Evolutionary conservation across 2,797 vertebrate species (phyloP).

Genomic region (Leucoraja ocellata): DNA sequence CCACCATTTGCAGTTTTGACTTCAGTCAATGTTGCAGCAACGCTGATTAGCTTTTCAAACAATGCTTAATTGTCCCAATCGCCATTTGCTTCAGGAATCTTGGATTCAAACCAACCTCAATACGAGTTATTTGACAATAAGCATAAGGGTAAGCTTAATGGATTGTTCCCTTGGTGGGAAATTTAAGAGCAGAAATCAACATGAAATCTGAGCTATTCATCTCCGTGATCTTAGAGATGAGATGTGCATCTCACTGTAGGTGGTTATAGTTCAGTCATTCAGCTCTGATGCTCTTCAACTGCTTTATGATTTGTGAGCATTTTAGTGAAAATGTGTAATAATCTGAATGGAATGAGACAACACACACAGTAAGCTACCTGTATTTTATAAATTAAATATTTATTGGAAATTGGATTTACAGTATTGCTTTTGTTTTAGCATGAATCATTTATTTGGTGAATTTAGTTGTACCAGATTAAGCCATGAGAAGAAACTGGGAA

Average conservation of each 20-base stretch:
- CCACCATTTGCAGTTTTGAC: neutral
- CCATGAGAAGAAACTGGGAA: neutral
- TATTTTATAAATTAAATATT: neutral
- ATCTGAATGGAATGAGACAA: neutral
- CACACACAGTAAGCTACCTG: neutral
- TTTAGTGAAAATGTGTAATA: neutral
- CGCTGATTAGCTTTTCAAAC: neutral
- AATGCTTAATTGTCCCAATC: neutral
- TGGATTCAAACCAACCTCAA: neutral
- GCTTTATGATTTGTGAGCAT: neutral
- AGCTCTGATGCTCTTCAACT: neutral
- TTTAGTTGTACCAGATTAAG: neutral
- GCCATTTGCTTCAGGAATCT: neutral
- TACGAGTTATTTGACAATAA: neutral
- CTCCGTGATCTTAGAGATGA: neutral
- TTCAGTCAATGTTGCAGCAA: neutral
- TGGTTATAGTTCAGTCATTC: neutral
- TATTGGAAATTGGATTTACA: neutral
- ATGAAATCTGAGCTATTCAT: neutral
- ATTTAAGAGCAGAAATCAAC: neutral
- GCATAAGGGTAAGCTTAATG: neutral
- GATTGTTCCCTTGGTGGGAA: neutral
- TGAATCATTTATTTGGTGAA: neutral
- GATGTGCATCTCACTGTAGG: neutral
- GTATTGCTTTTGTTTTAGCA: neutral